Evolutionary conservation across 2,113 vertebrate species (phyloP).

Genomic region (Anarhynchus alexandrinus): DNA sequence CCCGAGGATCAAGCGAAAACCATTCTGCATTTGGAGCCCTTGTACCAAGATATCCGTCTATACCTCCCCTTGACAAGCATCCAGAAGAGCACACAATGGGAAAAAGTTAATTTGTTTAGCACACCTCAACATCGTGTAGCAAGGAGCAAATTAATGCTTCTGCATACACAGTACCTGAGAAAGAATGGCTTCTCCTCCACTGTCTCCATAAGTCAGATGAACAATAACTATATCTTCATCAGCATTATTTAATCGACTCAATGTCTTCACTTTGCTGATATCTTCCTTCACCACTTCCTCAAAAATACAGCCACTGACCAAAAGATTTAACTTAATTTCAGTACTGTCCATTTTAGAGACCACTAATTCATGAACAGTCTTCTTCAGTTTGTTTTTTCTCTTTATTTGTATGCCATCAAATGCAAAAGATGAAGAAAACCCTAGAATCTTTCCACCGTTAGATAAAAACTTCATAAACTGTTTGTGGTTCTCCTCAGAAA

Average conservation of each 20-base stretch:
- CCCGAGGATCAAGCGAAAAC: background rate
- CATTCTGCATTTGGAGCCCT: background rate
- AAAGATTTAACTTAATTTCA: constrained; percentile 71
- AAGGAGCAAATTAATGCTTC: background rate
- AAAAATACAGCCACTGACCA: constrained; percentile 78
- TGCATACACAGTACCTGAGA: constrained; percentile 82
- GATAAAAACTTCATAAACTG: constrained; percentile 82
- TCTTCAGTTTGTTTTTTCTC: background rate
- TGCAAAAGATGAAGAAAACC: constrained; percentile 77
- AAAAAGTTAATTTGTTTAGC: background rate
- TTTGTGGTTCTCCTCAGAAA: constrained; percentile 68
- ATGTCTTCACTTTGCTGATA: constrained; percentile 51
- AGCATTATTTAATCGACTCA: constrained; percentile 75
- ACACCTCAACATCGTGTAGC: background rate
- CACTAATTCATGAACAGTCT: constrained; percentile 68
- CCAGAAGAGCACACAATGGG: background rate
- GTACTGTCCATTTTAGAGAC: constrained; percentile 74
- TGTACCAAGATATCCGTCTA: background rate
- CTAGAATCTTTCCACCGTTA: constrained; percentile 85
- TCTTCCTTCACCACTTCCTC: constrained; percentile 20
- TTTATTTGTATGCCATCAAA: constrained; percentile 75
- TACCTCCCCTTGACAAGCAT: background rate
- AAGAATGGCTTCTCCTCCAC: constrained; percentile 86
- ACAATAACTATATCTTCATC: constrained; percentile 79
- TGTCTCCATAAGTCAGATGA: constrained; percentile 72